Evolutionary conservation across 2,888 invertebrate species (phyloP), one percentile per base, ranked within the genome.

Genomic region (Acronicta psi): DNA sequence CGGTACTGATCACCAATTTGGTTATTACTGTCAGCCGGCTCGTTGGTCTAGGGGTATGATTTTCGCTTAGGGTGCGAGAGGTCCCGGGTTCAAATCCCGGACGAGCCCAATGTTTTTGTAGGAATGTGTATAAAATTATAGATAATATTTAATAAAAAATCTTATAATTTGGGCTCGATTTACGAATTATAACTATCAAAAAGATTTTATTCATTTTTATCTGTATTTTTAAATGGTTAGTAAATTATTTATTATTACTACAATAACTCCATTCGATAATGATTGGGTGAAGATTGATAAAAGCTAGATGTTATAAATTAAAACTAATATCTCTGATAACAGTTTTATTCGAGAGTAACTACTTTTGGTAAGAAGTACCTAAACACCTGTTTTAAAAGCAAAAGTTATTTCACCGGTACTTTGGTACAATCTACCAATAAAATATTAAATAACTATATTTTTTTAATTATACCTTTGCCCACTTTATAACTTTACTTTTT

Each of bases 21-120:
- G 5, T 0, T 0, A 0, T 0, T 0, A 0, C 0, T 0, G 0
- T 0, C 50, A 71, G 59, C 0, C 34, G 81, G 79, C 81, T 81
- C 81, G 81, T 81, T 81, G 81, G 81, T 81, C 81, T 81, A 81
- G 81, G 81, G 81, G 81, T 81, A 72, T 70, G 71, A 77, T 79
- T 80, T 81, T 77, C 79, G 79, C 79, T 79, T 79, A 79, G 79
- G 79, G 79, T 79, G 79, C 79, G 79, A 79, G 79, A 80, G 78
- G 78, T 78, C 79, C 79, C 79, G 94, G 94, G 94, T 94, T 94
- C 94, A 94, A 94, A 94, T 94, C 94, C 94, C 94, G 94, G 94
- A 94, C 94, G 94, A 94, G 94, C 94, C 94, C 94, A 73, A 23
- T 63, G n/a, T 65, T 82, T 85, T 60, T 60, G 34, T 13, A 0